Evolutionary conservation across 2,888 invertebrate species (phyloP).

Genomic region (Morpho helenor): DNA sequence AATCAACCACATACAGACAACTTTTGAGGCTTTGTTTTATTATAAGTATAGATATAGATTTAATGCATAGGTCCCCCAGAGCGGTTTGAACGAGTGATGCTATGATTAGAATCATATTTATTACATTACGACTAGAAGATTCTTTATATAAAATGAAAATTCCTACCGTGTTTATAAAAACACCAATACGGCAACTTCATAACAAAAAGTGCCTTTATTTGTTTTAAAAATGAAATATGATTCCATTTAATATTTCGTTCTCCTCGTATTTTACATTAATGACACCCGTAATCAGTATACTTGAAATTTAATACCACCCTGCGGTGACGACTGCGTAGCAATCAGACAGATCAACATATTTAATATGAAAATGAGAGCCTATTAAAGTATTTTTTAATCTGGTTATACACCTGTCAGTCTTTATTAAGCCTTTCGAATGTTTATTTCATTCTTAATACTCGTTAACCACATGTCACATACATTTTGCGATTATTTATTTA

Average conservation of each 20-base stretch:
- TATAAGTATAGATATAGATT: no score
- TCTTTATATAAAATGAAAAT: no score
- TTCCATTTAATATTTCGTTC: not conserved
- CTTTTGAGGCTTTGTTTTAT: no score
- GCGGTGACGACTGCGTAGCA: not conserved
- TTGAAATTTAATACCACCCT: constrained; percentile 3
- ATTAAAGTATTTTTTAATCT: not conserved
- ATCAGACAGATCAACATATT: not conserved
- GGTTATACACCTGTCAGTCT: constrained; percentile 4
- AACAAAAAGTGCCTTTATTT: no score
- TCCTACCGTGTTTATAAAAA: no score
- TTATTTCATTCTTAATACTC: not conserved
- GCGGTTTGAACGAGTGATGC: no score
- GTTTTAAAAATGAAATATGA: no score
- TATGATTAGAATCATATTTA: no score
- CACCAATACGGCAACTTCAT: no score
- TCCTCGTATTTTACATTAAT: not conserved
- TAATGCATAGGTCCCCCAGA: no score
- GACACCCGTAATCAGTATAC: not conserved
- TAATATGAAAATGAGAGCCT: not conserved
- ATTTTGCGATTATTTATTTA: not conserved
- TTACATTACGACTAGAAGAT: no score
- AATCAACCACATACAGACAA: no score
- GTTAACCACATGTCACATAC: not conserved
- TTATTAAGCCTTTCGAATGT: not conserved